Evolutionary conservation across 2,797 vertebrate species (phyloP), one percentile per base, ranked within the genome.

Genomic region (Sebastes nivosus): DNA sequence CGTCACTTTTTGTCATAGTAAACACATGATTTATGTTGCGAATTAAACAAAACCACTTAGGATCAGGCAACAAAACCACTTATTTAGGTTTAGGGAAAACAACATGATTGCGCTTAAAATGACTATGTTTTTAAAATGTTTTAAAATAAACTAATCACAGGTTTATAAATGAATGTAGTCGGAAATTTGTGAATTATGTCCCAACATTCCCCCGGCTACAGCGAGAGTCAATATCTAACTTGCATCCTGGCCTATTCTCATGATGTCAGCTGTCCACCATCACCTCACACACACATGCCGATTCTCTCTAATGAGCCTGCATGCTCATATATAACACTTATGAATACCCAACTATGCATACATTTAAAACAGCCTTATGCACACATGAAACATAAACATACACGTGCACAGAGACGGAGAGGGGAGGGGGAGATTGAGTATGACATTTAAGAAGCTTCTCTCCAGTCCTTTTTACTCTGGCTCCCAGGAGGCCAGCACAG

Each of bases 391-490:
- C 25, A 65, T 22, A 38, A 20, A 32, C 50, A 57, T 9, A 34
- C 32, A 70, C 10, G 22, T 52, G 63, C 42, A 68, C 29, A 50
- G 64, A 54, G 24, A 59, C 22, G 25, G 8, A 16, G 46, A 14
- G 4, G 60, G 22, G 9, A 18, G 50, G 6, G n/a, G 55, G 32
- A 3, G 34, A 42, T 42, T 32, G 38, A 50, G 3, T 27, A 3
- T 77, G 88, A 74, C 77, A 87, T 86, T 84, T 88, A 82, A 82
- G 73, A 70, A 84, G 76, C 73, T 82, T 72, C 67, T 50, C 63
- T 71, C 54, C 27, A 46, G 22, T 80, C 60, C 63, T 79, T 59
- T 79, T 79, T 80, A 83, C 63, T 80, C 22, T 60, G 63, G 54
- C 64, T 86, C 83, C 81, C 75, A 75, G 70, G 81, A 76, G 82